Conservation (phyloP, 1,140 invertebrate species). For the Mercenaria mercenaria region DNA sequence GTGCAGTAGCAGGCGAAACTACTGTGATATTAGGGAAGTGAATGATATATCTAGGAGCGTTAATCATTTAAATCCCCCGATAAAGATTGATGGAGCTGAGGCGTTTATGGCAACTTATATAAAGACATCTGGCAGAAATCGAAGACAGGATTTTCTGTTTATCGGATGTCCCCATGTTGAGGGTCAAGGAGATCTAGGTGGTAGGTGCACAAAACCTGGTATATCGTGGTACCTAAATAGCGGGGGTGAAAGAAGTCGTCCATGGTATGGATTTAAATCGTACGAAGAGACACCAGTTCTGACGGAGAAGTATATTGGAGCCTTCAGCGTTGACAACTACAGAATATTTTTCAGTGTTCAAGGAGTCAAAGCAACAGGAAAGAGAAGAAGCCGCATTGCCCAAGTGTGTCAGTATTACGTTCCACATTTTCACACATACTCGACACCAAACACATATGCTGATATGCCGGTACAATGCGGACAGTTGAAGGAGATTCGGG, state of each 20-base stretch:
- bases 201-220: not conserved
- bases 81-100: not conserved
- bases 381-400: slow-evolving; percentile 12
- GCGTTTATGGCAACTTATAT: not conserved
- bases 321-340: not conserved
- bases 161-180: slow-evolving; percentile 30
- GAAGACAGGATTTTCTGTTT: not conserved
- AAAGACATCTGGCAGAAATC: not conserved
- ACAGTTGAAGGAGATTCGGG: not conserved
- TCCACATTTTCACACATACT: too few species aligned
- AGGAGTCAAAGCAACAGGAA: not conserved
- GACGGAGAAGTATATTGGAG: slow-evolving; percentile 32
- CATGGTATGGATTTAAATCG: slow-evolving; percentile 3
- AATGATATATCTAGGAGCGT: not conserved
- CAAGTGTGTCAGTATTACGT: slow-evolving; percentile 34
- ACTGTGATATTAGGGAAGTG: not conserved
- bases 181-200: not conserved
- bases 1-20: not conserved
- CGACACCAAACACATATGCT: slow-evolving; percentile 26
- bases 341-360: slow-evolving; percentile 47
- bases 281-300: not conserved
- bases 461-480: slow-evolving; percentile 52
- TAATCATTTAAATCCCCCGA: not conserved
- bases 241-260: not conserved
- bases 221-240: slow-evolving; percentile 3